Base-by-base conservation (phyloP, 2,888 invertebrate genomes). In the Tetheella fluctuosa region DNA sequence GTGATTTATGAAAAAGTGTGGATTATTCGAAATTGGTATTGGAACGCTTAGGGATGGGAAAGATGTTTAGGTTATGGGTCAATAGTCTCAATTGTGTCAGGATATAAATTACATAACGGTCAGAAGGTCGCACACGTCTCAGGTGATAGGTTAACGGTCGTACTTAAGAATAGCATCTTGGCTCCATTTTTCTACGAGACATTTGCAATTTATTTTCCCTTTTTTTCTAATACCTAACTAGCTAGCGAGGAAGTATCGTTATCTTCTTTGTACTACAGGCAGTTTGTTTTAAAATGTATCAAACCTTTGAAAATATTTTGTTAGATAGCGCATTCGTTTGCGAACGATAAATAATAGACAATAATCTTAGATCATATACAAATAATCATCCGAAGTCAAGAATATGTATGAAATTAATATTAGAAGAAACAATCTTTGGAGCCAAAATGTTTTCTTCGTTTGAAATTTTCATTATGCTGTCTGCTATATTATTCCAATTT, bases 11-110 rank as follows among this genome's bases (percentile, higher is more conserved):
- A 76, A 77, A 85, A 84, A 81, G 68, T 79, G 76, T 66, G 77
- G 77, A 81, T 78, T 77, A 79, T 82, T 83, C 80, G 70, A 80
- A 82, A 84, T 79, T 74, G 48, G 48, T 20, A 48, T 39, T 48
- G 75, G 79, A 79, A 75, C 76, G 74, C 62, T 76, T 75, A 72
- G 77, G 77, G 79, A 83, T 83, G 86, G 84, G 85, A 88, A 77
- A 83, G 83, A 80, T 86, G 82, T 88, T 88, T 85, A 79, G 82
- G 81, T 86, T 87, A 77, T 77, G 92, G 91, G 91, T 93, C 91
- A 91, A 86, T 83, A 74, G 84, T 78, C 84, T 79, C 77, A 72
- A 86, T 88, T 84, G 84, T 88, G 75, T 80, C 71, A 67, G 70
- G 71, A 74, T 76, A 81, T 84, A 78, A 81, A 86, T 83, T 76